Evolutionary conservation across 2,797 vertebrate species (phyloP), one percentile per base, ranked within the genome.

Genomic region (Luscinia megarhynchos): DNA sequence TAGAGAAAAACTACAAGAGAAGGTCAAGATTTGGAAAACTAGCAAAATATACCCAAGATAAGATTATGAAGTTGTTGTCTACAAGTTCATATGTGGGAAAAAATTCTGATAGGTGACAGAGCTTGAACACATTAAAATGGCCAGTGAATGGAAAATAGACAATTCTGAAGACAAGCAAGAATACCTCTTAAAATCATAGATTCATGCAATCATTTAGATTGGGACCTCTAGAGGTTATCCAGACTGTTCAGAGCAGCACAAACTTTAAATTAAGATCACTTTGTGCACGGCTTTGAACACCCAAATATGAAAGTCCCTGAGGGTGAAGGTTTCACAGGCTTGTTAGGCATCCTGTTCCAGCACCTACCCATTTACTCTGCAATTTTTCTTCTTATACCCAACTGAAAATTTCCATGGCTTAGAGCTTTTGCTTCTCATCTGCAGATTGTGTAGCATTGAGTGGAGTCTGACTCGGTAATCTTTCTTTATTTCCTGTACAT

Each of bases 391-490:
- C n/a, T 55, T 58, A 23, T 21, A 45, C 19, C 3, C 27, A 48
- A 3, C 11, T 23, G n/a, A 62, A 80, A 76, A 55, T 70, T 58
- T 74, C 24, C 14, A 7, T 23, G 34, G 5, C 5, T 83, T 69
- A 10, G 29, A 68, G 15, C 3, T 14, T 27, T 43, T 62, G 8
- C 2, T 72, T 78, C 21, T 69, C 7, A 21, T 50, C 32, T 69
- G 24, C 36, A 1, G 0, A 34, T 14, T 67, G 10, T 50, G 4
- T 12, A 27, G 1, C 11, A 74, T 1, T 61, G 30, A 48, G 18
- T 19, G 5, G 15, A 62, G 11, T 48, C 15, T 36, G 10, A 1
- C 5, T 86, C 16, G 2, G 1, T 20, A 29, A 61, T 41, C 1
- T 51, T 32, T 34, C 43, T 43, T 62, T 43, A 16, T 43, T 69